Percentiles rank a stretch among this genome's conserved stretches.
Evolutionary conservation across 2,797 vertebrate species (phyloP).

Genomic region (Eutrigla gurnardus): DNA sequence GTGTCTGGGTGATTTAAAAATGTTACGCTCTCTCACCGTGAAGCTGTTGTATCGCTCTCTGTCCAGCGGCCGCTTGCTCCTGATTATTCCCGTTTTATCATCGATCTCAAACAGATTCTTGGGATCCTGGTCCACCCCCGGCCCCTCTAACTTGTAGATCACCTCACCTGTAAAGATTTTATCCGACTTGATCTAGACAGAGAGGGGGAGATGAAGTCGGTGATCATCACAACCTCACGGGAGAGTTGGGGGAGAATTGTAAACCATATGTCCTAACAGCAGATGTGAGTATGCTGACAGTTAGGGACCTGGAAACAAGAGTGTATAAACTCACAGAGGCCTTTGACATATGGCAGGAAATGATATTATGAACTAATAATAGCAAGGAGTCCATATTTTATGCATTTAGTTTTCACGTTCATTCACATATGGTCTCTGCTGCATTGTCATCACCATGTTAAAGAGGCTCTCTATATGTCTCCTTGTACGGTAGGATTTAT

Average conservation of each 20-base stretch:
- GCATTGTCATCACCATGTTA: conserved; percentile 31
- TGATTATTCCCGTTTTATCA: conserved; percentile 91
- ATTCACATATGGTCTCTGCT: conserved; percentile 31
- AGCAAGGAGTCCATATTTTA: conserved; percentile 28
- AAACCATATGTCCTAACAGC: conserved; percentile 54
- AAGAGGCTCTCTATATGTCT: conserved; percentile 34
- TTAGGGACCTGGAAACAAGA: conserved; percentile 46
- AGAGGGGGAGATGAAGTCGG: conserved; percentile 33
- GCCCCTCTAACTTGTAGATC: conserved; percentile 96
- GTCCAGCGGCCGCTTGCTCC: conserved; percentile 92
- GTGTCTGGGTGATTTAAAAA: conserved; percentile 24
- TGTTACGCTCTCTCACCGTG: conserved; percentile 81
- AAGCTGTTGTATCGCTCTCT: conserved; percentile 91
- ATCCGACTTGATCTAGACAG: conserved; percentile 94
- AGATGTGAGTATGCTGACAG: conserved; percentile 66
- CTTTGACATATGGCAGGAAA: conserved; percentile 56
- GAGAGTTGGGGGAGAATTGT: conserved; percentile 9
- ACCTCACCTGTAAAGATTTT: conserved; percentile 91
- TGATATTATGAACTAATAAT: conserved; percentile 47
- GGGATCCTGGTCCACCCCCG: conserved; percentile 95
- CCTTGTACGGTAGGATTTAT: conserved; percentile 29
- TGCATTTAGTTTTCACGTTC: conserved; percentile 20
- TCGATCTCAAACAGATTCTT: conserved; percentile 94
- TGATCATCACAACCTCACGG: conserved; percentile 34
- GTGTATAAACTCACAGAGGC: conserved; percentile 41